A percentile compares a stretch with the other conserved stretches of the same genome.
Evolutionary conservation across 2,113 vertebrate genomes (phyloP).

Genomic region (Notarius quadriscutis): DNA sequence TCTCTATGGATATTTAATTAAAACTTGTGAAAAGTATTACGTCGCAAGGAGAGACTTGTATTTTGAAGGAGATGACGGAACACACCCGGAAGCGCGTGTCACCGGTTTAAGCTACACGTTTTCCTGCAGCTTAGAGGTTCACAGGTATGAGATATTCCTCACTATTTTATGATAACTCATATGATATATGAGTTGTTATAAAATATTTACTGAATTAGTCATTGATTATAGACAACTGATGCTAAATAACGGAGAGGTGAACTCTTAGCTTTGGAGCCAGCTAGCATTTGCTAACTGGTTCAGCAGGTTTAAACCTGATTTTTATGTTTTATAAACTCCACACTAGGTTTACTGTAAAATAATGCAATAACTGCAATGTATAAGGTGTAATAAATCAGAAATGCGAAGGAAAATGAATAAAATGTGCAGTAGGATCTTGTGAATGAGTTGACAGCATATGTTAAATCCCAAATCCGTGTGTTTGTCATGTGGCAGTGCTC

Average conservation of each 20-base stretch:
- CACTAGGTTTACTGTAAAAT: background rate
- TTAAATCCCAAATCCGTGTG: background rate
- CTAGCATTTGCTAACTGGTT: background rate
- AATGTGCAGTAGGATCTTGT: background rate
- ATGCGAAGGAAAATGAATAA: background rate
- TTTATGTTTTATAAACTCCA: no score
- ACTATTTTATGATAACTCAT: no score
- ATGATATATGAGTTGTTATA: background rate
- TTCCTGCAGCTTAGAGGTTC: background rate
- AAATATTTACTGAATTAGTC: no score
- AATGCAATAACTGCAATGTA: background rate
- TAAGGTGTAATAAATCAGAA: background rate
- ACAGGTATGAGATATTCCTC: background rate
- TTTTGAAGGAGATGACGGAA: slow-evolving; percentile 40
- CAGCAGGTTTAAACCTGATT: background rate
- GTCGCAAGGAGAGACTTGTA: background rate
- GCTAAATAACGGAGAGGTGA: background rate
- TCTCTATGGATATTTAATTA: background rate
- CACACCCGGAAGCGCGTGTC: background rate
- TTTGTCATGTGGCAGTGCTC: background rate
- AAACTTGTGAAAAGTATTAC: background rate
- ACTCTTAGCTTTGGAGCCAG: background rate
- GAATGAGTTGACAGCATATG: background rate
- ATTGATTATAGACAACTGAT: background rate
- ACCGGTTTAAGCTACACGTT: slow-evolving; percentile 29